Conservation (phyloP, 2,888 invertebrate genomes). For the Phorcus lineatus region DNA sequence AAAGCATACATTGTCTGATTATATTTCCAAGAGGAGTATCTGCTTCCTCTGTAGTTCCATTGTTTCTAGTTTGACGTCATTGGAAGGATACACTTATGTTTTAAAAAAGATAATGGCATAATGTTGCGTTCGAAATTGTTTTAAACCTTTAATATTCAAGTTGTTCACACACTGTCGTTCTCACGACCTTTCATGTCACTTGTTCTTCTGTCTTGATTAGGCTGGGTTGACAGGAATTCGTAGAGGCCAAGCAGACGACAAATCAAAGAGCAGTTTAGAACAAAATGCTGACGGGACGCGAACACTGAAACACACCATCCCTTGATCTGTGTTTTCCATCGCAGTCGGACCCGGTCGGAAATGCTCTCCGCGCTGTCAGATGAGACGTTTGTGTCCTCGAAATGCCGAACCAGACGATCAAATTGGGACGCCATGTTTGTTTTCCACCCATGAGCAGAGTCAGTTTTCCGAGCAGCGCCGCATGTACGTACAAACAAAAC, state of each 20-base stretch:
- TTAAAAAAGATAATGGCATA: too few relatives aligned
- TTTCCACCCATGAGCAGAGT: slow-evolving; percentile 14
- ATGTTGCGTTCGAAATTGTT: too few relatives aligned
- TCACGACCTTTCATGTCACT: not conserved
- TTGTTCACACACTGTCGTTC: not conserved
- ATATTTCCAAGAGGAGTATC: too few relatives aligned
- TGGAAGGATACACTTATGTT: too few relatives aligned
- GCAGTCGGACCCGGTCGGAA: not conserved
- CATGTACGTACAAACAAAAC: slow-evolving; percentile 4
- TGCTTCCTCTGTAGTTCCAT: too few relatives aligned
- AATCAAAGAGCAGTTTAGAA: not conserved
- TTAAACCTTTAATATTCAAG: too few relatives aligned
- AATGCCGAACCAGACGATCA: not conserved
- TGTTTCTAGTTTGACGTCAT: too few relatives aligned
- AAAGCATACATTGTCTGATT: too few relatives aligned
- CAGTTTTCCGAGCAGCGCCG: not conserved
- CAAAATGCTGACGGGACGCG: not conserved
- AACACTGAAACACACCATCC: not conserved
- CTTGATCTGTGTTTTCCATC: slow-evolving; percentile 13
- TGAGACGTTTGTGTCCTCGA: slow-evolving; percentile 23
- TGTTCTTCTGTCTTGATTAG: too few relatives aligned
- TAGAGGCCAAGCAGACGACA: too few relatives aligned
- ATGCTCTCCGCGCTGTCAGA: slow-evolving; percentile 3
- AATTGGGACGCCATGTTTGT: slow-evolving; percentile 19
- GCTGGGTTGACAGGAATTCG: too few relatives aligned